Evolutionary conservation across 2,797 vertebrate species (phyloP).

Genomic region (Myotis myotis): DNA sequence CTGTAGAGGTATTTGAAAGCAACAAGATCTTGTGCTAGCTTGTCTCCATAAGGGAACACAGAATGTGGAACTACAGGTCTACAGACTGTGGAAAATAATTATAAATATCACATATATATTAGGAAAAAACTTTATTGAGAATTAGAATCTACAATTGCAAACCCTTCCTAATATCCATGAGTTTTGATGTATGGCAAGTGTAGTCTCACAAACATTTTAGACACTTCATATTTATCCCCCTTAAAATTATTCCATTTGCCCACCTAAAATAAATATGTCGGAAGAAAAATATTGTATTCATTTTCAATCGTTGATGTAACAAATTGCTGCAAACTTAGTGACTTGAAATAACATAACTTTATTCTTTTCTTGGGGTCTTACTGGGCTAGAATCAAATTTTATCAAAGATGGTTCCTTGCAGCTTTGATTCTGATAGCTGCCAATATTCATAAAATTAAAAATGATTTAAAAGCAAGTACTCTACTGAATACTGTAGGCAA

Average conservation of each 20-base stretch:
- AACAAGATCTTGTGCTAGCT: background rate
- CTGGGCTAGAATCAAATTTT: background rate
- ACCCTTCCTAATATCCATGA: background rate
- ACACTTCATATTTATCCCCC: background rate
- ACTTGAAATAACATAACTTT: background rate
- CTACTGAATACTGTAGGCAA: too few relatives aligned
- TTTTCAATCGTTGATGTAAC: background rate
- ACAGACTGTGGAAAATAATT: background rate
- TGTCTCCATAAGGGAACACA: background rate
- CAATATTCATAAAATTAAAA: too few relatives aligned
- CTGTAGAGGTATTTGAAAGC: background rate
- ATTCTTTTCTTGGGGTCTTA: background rate
- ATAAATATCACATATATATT: background rate
- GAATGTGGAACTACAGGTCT: background rate
- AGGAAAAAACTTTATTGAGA: background rate
- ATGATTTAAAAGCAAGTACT: too few relatives aligned
- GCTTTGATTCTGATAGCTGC: background rate
- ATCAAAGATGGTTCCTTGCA: background rate
- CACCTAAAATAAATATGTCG: background rate
- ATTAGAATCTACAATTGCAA: background rate
- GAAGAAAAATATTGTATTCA: background rate
- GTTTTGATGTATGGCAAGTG: background rate
- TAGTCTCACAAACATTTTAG: background rate
- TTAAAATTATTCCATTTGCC: background rate
- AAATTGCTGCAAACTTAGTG: background rate